Evolutionary conservation across 2,888 invertebrate species (phyloP).

Genomic region (Drosophila yooni): DNA sequence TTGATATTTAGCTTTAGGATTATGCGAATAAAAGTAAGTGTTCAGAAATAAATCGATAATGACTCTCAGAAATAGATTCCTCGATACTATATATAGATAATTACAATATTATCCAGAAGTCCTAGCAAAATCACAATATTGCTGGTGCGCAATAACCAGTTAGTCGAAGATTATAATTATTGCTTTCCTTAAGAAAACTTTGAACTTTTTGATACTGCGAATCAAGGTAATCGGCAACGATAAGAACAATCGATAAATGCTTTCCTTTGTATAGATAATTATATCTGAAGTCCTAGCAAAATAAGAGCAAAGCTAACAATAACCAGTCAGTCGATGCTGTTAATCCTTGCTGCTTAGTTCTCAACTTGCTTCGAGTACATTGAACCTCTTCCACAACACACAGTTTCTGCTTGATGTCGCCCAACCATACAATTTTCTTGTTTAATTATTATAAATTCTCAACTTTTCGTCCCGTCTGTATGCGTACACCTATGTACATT

Average conservation of each 20-base stretch:
- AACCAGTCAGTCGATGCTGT: neutral
- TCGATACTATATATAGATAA: neutral
- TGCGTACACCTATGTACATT: conserved; percentile 7
- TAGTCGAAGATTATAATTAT: too few relatives aligned
- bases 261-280: neutral
- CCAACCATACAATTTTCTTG: conserved; percentile 20
- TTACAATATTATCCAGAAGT: neutral
- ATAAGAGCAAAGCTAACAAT: neutral
- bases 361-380: conserved; percentile 5
- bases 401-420: conserved; percentile 12
- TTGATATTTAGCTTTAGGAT: neutral
- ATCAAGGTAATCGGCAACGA: neutral
- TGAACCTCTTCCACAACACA: conserved; percentile 14
- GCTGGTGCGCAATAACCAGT: neutral
- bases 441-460: conserved; percentile 41
- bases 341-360: neutral
- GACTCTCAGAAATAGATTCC: neutral
- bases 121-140: neutral
- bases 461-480: conserved; percentile 8
- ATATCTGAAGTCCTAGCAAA: neutral
- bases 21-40: neutral
- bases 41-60: neutral
- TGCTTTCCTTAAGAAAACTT: neutral
- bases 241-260: neutral
- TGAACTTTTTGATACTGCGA: neutral